Conservation (phyloP, 2,888 invertebrate species). For the Lypha dubia region DNA sequence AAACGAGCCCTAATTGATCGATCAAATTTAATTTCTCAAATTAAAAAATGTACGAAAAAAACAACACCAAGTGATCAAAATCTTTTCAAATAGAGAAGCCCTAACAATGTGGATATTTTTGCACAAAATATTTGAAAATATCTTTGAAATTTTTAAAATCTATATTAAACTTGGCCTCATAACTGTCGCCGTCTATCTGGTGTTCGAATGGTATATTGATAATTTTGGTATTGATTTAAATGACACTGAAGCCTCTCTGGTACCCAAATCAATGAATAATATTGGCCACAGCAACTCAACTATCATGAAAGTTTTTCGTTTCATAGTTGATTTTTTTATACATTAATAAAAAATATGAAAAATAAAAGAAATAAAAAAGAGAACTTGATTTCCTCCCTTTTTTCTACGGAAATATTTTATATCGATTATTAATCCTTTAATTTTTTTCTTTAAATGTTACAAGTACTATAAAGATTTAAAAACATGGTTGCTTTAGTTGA, state of each 20-base stretch:
- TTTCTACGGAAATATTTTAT: background rate
- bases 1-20: conserved; percentile 4
- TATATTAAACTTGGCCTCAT: conserved; percentile 81
- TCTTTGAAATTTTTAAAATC: conserved; percentile 79
- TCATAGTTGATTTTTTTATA: conserved; percentile 76
- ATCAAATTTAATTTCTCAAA: background rate
- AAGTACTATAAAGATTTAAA: background rate
- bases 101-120: conserved; percentile 73
- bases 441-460: conserved; percentile 27
- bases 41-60: too few relatives aligned
- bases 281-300: conserved; percentile 75
- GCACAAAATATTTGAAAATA: conserved; percentile 73
- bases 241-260: conserved; percentile 73
- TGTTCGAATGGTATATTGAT: conserved; percentile 80
- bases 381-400: conserved; percentile 26
- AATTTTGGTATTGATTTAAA: conserved; percentile 77
- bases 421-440: background rate
- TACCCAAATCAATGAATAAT: conserved; percentile 53
- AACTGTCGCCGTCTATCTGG: conserved; percentile 78
- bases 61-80: background rate
- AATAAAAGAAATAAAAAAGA: conserved; percentile 2
- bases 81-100: background rate
- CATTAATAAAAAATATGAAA: conserved; percentile 43
- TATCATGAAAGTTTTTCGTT: conserved; percentile 75
- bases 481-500: conserved; percentile 19